Percentiles rank a stretch among this genome's conserved stretches.
These are phyloP conservation scores for Ctenopoma multispine DNA, from an alignment of 2,797 vertebrate genomes.

Conservation along the genomic window DNA sequence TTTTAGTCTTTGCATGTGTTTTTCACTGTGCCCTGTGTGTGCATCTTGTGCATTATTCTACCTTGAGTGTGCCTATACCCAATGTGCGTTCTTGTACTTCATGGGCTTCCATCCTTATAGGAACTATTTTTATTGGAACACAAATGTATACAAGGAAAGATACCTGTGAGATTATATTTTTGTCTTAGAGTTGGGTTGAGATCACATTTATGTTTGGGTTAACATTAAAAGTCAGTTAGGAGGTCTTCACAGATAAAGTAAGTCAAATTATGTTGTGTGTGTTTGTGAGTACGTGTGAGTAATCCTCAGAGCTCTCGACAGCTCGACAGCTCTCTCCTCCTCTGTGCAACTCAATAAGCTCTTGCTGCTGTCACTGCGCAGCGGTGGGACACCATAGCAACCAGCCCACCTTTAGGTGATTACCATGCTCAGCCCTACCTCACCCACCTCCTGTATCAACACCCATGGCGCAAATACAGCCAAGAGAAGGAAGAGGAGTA, in stretches of 20 bases:
- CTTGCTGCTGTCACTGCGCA: constrained; percentile 86
- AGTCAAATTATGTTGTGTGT: constrained; percentile 31
- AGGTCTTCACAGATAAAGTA: constrained; percentile 27
- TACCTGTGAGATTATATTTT: neutral
- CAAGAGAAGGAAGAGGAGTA: neutral
- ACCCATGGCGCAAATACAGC: constrained; percentile 49
- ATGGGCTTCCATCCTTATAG: neutral
- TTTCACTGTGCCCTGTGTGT: constrained; percentile 3
- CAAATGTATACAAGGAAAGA: neutral
- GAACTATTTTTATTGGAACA: neutral
- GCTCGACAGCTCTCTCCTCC: constrained; percentile 79
- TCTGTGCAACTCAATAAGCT: constrained; percentile 80
- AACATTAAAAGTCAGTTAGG: neutral
- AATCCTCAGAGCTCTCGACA: constrained; percentile 51
- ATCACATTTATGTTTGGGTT: neutral
- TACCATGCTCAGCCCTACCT: constrained; percentile 69
- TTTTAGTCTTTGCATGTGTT: constrained; percentile 40
- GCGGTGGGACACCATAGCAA: constrained; percentile 71
- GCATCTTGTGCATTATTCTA: neutral
- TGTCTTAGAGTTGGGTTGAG: neutral
- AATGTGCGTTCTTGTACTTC: neutral
- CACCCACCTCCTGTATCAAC: constrained; percentile 54
- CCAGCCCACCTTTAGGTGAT: constrained; percentile 78
- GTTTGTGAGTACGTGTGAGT: constrained; percentile 28
- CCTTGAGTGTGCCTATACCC: neutral